These are phyloP conservation scores for Gadus macrocephalus DNA, from an alignment of 2,113 vertebrate species.

Conservation along the genomic window DNA sequence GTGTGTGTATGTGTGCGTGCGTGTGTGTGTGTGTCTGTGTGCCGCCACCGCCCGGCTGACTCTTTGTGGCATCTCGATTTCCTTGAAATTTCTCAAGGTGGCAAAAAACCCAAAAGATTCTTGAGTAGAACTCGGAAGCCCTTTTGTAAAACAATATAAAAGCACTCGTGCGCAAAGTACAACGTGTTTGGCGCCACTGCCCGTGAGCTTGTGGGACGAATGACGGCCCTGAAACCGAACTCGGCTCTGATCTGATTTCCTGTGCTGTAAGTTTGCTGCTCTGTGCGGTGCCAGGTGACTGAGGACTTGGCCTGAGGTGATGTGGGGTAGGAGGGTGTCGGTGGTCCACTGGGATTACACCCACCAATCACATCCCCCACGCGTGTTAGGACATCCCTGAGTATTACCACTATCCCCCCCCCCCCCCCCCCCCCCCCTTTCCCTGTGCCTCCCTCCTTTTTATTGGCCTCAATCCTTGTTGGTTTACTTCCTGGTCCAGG, in stretches of 20 bases:
- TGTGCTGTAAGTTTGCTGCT: conserved; percentile 31
- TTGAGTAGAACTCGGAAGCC: neutral
- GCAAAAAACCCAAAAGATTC: conserved; percentile 9
- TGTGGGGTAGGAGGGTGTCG: conserved; percentile 11
- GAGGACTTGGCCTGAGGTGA: conserved; percentile 42
- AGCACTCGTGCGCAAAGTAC: neutral
- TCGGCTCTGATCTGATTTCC: conserved; percentile 41
- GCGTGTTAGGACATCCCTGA: conserved; percentile 42
- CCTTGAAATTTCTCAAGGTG: conserved; percentile 44
- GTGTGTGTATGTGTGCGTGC: too few relatives aligned
- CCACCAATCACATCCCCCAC: conserved; percentile 43
- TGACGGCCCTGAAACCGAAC: conserved; percentile 38
- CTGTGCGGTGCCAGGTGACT: conserved; percentile 40
- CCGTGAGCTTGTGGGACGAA: neutral
- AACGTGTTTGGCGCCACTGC: too few relatives aligned
- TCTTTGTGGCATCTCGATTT: conserved; percentile 37
- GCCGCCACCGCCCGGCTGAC: conserved; percentile 41
- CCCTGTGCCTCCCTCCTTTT: conserved; percentile 14
- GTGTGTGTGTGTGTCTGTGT: conserved; percentile 14
- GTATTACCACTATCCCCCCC: conserved; percentile 37
- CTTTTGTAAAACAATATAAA: neutral
- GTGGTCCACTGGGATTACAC: conserved; percentile 59
- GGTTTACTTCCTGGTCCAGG: too few relatives aligned
- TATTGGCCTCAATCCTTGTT: conserved; percentile 43
- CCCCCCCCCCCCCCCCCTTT: conserved; percentile 26